Base-by-base conservation (phyloP, 92 coral and sea anemone genomes). In the Zoanthus gigantus region DNA sequence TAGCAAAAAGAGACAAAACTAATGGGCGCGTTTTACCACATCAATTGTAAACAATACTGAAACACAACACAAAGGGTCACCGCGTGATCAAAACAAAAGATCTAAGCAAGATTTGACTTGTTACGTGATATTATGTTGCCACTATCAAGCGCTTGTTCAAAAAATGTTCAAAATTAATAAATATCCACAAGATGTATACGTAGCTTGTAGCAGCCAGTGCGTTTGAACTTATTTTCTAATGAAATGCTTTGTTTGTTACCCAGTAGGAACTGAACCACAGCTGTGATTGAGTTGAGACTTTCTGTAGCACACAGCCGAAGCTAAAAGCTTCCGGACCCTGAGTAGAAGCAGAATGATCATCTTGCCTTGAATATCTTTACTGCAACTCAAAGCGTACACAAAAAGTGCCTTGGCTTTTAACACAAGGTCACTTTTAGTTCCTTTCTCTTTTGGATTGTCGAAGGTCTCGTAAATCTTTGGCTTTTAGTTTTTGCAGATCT, bases 361-460 rank as follows among this genome's bases (percentile, higher is more conserved):
- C 47, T 37, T 17, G 48, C 50, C 47, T 74, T 11, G 78, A 44
- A 46, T 44, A 74, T 72, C 78, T 74, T 9, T 28, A 44, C 76
- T 32, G 46, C 76, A 29, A 72, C 76, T 72, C 65, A 86, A 72
- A 74, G 81, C 47, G 53, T 77, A 71, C 88, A 86, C 75, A 74
- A 90, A 75, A 60, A 89, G 83, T 44, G 93, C 84, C 15, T 86
- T 86, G 32, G 87, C 88, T 73, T 90, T 90, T 69, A 86, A 77
- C 23, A 90, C 77, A 31, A 88, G 71, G 77, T 83, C 94, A 7
- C 84, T 86, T 67, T 91, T 88, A 80, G 18, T 76, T 74, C 94
- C 94, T 79, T 81, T 90, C 93, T 2, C 74, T 28, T 60, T 86
- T 28, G 15, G 77, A 23, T 74, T 46, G 23, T 23, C 23, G 23